These are phyloP conservation scores for Pteronotus mesoamericanus DNA, from an alignment of 2,797 vertebrate species.

Conservation along the genomic window DNA sequence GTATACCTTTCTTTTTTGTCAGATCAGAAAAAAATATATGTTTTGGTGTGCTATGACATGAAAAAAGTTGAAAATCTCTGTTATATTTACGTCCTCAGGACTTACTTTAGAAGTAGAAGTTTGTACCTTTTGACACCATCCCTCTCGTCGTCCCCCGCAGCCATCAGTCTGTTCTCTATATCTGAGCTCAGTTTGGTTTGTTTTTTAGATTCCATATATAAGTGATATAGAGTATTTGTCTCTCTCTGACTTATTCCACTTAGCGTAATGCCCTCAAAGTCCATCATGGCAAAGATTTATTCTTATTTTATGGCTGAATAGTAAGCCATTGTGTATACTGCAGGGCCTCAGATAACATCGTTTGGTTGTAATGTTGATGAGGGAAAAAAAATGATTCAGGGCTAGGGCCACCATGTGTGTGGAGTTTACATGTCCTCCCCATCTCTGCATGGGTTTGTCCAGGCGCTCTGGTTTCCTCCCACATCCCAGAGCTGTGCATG, in stretches of 20 bases:
- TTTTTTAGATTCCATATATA: neutral
- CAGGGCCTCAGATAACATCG: neutral
- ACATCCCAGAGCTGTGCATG: neutral
- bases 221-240: neutral
- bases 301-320: neutral
- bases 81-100: neutral
- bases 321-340: neutral
- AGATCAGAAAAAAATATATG: neutral
- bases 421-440: neutral
- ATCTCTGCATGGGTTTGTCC: neutral
- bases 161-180: neutral
- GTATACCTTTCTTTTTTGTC: neutral
- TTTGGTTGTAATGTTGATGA: neutral
- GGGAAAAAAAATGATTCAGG: neutral
- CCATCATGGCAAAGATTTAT: neutral
- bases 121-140: neutral
- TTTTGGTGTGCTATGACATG: neutral
- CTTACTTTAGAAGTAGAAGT: neutral
- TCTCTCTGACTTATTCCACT: neutral
- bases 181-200: neutral
- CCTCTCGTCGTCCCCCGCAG: no score
- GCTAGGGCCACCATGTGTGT: neutral
- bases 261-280: neutral
- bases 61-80: neutral
- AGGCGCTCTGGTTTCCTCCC: neutral